Percentiles rank a stretch among this genome's conserved stretches.
These are phyloP conservation scores for Ceratina australensis DNA, from an alignment of 1,140 invertebrate species.

Conservation along the genomic window DNA sequence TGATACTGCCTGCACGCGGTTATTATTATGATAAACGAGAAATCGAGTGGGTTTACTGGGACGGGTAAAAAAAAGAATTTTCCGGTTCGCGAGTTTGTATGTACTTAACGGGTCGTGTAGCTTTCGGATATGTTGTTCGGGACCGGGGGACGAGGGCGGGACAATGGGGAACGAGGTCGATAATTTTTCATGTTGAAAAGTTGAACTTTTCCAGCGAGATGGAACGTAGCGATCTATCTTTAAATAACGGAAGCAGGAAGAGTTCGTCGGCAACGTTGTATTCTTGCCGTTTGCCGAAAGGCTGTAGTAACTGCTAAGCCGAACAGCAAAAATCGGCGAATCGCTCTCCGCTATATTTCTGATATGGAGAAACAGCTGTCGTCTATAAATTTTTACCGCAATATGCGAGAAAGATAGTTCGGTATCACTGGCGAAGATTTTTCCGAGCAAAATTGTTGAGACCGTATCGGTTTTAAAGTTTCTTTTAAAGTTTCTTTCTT, in stretches of 20 bases:
- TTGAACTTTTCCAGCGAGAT: not conserved
- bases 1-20: not conserved
- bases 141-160: not conserved
- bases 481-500: not conserved
- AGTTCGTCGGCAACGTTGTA: not conserved
- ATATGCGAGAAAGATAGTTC: not conserved
- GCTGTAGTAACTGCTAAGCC: not conserved
- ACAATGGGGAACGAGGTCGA: not conserved
- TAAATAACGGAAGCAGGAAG: too few species aligned
- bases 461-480: not conserved
- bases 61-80: not conserved
- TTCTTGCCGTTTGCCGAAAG: not conserved
- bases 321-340: too few species aligned
- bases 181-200: not conserved
- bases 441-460: not conserved
- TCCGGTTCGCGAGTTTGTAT: not conserved
- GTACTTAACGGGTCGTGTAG: not conserved
- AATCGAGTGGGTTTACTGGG: not conserved
- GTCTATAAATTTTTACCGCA: not conserved
- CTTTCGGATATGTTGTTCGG: not conserved
- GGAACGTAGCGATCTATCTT: too few species aligned
- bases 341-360: not conserved
- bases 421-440: too few species aligned
- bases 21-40: not conserved
- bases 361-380: not conserved